Evolutionary conservation across 2,113 vertebrate genomes (phyloP).

Genomic region (Bubo scandiacus): DNA sequence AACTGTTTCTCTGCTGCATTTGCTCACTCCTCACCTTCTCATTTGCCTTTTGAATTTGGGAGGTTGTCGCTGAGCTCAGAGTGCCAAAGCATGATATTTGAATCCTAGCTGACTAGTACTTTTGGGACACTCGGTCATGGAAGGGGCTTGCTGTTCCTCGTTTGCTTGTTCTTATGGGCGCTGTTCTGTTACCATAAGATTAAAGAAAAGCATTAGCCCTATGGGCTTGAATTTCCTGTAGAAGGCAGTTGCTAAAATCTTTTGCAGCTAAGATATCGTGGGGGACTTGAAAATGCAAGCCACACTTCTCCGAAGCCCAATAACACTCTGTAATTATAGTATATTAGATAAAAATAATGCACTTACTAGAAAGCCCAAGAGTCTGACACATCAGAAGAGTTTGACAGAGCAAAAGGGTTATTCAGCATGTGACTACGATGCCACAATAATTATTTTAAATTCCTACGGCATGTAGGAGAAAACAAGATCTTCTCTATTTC

Average conservation of each 20-base stretch:
- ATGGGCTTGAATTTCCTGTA: background rate
- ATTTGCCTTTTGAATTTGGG: background rate
- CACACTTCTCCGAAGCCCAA: background rate
- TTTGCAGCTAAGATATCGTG: background rate
- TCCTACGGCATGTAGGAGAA: background rate
- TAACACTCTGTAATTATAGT: background rate
- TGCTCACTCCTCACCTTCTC: background rate
- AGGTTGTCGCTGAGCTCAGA: background rate
- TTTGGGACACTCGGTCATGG: background rate
- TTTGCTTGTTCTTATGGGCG: background rate
- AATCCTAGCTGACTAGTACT: background rate
- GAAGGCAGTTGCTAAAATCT: background rate
- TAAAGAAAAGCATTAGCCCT: background rate
- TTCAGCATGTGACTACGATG: background rate
- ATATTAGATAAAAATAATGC: background rate
- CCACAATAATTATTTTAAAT: background rate
- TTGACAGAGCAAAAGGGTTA: background rate
- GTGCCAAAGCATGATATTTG: background rate
- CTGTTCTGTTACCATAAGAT: background rate
- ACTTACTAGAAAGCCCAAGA: background rate
- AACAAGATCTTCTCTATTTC: background rate
- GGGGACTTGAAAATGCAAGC: background rate
- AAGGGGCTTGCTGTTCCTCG: background rate
- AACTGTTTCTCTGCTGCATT: background rate
- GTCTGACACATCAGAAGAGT: background rate